A percentile compares a stretch with the other conserved stretches of the same genome.
These are phyloP conservation scores for Ptychodera flava DNA, from an alignment of 35 echinoderm and acorn worm genomes.

Conservation along the genomic window DNA sequence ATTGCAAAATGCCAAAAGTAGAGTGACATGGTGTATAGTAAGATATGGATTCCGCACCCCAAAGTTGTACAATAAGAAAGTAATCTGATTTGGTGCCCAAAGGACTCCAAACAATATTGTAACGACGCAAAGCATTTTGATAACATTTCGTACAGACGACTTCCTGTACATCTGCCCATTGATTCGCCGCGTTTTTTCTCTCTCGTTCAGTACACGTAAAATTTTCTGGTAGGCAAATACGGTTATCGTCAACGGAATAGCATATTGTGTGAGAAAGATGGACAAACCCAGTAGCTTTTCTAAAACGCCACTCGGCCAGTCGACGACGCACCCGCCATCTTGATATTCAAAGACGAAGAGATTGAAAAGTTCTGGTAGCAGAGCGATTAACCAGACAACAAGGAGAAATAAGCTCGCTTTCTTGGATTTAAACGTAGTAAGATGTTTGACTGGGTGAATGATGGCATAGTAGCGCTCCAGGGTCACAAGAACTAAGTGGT, in stretches of 20 bases:
- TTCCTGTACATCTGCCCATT: constrained; percentile 30
- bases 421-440: constrained; percentile 45
- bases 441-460: constrained; percentile 77
- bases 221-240: constrained; percentile 79
- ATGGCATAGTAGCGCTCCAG: constrained; percentile 84
- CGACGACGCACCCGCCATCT: not conserved
- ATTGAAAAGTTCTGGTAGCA: constrained; percentile 73
- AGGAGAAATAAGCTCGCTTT: constrained; percentile 56
- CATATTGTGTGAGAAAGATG: constrained; percentile 78
- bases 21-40: constrained; percentile 25
- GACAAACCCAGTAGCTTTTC: constrained; percentile 48
- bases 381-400: constrained; percentile 51
- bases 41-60: constrained; percentile 13
- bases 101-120: constrained; percentile 71
- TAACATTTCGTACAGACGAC: constrained; percentile 54
- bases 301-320: constrained; percentile 6
- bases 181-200: not conserved
- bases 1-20: constrained; percentile 75
- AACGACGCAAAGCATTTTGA: constrained; percentile 70
- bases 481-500: constrained; percentile 79
- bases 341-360: constrained; percentile 70
- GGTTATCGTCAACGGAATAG: constrained; percentile 76
- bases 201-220: constrained; percentile 42
- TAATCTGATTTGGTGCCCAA: constrained; percentile 88
- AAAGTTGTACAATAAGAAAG: constrained; percentile 89